Conservation (phyloP, 2,797 vertebrate species). For the Valencia hispanica region DNA sequence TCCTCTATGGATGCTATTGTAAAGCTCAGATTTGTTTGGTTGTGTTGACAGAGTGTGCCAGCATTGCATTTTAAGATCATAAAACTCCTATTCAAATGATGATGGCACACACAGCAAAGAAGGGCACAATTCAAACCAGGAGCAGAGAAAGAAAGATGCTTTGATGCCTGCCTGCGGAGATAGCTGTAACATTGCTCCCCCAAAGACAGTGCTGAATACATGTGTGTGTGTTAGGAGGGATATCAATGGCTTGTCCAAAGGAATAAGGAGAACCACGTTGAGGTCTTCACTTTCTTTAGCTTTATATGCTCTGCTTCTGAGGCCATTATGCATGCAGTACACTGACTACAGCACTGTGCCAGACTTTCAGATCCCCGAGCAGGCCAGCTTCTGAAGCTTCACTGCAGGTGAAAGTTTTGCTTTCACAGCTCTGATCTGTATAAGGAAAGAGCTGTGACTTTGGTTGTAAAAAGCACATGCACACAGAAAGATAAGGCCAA, state of each 20-base stretch:
- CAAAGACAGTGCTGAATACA: neutral
- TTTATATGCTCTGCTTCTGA: neutral
- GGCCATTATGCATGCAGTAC: constrained; percentile 33
- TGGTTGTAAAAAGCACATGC: constrained; percentile 15
- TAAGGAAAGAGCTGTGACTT: constrained; percentile 1
- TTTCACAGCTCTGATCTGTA: constrained; percentile 27
- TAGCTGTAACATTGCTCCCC: neutral
- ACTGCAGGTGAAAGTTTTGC: constrained; percentile 15
- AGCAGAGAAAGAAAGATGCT: neutral
- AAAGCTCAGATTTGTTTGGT: neutral
- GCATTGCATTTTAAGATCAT: neutral
- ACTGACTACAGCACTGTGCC: constrained; percentile 25
- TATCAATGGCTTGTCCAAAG: neutral
- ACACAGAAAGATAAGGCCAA: neutral
- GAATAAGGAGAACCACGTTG: neutral
- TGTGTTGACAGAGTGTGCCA: neutral
- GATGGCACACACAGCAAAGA: neutral
- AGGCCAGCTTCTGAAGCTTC: constrained; percentile 38
- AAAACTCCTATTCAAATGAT: neutral
- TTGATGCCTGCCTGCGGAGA: neutral
- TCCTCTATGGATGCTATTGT: neutral
- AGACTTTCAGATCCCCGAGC: constrained; percentile 38
- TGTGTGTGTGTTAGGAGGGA: neutral
- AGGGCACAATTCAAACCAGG: neutral
- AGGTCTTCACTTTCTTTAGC: neutral